These are phyloP conservation scores for Bradypus variegatus DNA, from an alignment of 2,797 vertebrate species.

Conservation along the genomic window DNA sequence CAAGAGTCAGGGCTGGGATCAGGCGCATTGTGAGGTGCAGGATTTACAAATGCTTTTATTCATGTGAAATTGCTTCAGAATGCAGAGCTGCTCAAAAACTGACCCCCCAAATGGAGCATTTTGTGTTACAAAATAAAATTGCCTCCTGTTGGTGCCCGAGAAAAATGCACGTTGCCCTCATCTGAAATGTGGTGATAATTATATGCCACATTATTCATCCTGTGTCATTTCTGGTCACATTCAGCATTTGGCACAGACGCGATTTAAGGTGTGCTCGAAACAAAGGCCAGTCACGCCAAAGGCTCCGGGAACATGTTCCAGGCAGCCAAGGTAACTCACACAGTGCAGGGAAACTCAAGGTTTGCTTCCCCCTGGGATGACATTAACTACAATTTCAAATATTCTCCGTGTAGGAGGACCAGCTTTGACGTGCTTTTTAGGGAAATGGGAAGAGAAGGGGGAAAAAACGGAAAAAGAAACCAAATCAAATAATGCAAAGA, in stretches of 20 bases:
- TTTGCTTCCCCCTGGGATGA: neutral
- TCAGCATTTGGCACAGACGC: slow-evolving; percentile 61
- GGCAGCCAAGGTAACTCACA: slow-evolving; percentile 44
- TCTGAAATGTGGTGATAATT: slow-evolving; percentile 66
- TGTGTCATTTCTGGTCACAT: slow-evolving; percentile 67
- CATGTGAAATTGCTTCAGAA: slow-evolving; percentile 66
- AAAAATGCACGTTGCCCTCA: slow-evolving; percentile 52
- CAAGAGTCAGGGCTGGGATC: slow-evolving; percentile 36
- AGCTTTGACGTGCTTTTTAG: slow-evolving; percentile 8
- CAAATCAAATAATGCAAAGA: neutral
- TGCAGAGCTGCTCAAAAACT: slow-evolving; percentile 60
- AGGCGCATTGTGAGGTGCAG: neutral
- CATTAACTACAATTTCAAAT: neutral
- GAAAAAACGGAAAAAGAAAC: neutral
- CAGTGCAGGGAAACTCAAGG: neutral
- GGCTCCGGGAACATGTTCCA: slow-evolving; percentile 19
- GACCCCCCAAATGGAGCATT: slow-evolving; percentile 68
- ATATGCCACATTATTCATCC: slow-evolving; percentile 66
- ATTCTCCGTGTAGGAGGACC: neutral
- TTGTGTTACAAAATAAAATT: slow-evolving; percentile 68
- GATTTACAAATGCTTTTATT: slow-evolving; percentile 66
- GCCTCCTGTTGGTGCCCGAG: slow-evolving; percentile 57
- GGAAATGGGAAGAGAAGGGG: neutral
- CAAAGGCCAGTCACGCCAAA: slow-evolving; percentile 59
- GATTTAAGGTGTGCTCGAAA: slow-evolving; percentile 60